phyloP scores from a whole-genome alignment of 2,888 invertebrate genomes.

The Drosophila borborema region DNA sequence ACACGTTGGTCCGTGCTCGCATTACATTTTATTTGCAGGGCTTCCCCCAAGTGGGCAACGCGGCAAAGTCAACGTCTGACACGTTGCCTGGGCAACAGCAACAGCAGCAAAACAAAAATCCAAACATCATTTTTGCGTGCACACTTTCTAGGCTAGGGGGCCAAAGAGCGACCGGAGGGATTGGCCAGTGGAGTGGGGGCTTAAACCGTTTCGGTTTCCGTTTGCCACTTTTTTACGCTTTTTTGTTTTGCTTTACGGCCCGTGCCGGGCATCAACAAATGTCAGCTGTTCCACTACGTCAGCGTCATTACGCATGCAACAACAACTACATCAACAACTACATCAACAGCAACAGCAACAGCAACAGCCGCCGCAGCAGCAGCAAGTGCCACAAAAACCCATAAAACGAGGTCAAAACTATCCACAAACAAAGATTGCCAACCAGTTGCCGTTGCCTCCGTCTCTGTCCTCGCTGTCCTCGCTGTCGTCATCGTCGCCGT shows the following conservation, averaged over 20 bases:
- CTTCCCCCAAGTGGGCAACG: slow-evolving; percentile 54
- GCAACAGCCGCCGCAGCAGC: slow-evolving; percentile 20
- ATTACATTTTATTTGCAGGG: slow-evolving; percentile 52
- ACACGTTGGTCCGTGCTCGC: slow-evolving; percentile 54
- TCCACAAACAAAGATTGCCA: slow-evolving; percentile 71
- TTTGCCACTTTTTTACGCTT: slow-evolving; percentile 28
- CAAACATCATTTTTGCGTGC: slow-evolving; percentile 66
- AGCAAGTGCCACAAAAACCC: slow-evolving; percentile 21
- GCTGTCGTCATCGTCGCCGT: neutral
- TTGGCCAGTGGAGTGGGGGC: neutral
- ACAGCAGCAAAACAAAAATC: slow-evolving; percentile 11
- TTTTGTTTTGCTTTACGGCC: slow-evolving; percentile 28
- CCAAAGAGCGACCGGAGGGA: neutral
- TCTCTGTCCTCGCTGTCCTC: neutral
- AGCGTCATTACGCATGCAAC: slow-evolving; percentile 74
- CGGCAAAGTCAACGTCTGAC: slow-evolving; percentile 41
- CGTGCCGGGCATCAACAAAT: slow-evolving; percentile 63
- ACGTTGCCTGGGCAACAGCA: slow-evolving; percentile 48
- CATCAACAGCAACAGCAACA: slow-evolving; percentile 1
- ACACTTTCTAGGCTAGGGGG: slow-evolving; percentile 28
- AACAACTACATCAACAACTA: slow-evolving; percentile 33
- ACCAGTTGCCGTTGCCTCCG: slow-evolving; percentile 39
- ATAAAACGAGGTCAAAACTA: slow-evolving; percentile 76
- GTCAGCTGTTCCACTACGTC: slow-evolving; percentile 65
- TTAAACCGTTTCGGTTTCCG: slow-evolving; percentile 26